Base-by-base conservation (phyloP, 2,888 invertebrate species). In the Phyto melanocephala region DNA sequence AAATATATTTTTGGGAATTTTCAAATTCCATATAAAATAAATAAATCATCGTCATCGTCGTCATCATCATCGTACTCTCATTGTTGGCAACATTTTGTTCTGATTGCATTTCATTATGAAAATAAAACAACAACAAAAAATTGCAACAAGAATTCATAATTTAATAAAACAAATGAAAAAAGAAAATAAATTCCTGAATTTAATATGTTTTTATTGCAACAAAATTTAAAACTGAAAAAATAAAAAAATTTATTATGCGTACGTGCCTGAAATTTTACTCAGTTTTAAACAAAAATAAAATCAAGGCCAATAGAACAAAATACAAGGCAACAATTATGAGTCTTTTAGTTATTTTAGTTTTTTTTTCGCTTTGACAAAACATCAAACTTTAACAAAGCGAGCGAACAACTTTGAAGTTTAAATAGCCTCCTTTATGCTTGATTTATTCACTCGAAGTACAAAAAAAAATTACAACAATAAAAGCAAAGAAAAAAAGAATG, bases 221-320 rank as follows among this genome's bases (percentile, higher is more conserved):
- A 28, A 28, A 28, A 6, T 52, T 33, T 7, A 1, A 17, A 22
- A 7, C 7, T 1, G 22, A 22, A 50, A 56, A 33, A 17, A 2
- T 4, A 33, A 15, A 35, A 20, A 50, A 45, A 82, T 82, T 71
- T 76, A 79, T 82, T 76, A 79, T 79, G 79, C 82, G 81, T 82
- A 79, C 82, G 82, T 82, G 82, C 67, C 75, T 82, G 79, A 82
- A 79, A 82, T 82, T 79, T 47, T 67, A 77, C 52, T 75, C 52
- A 40, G n/a, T 42, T 28, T 28, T 75, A 63, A 58, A 47, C 68
- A 6, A 22, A n/a, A 42, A 82, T 75, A 65, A 79, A 82, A 82
- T 79, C 82, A 82, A 79, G 79, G 82, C 75, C 79, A 71, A 81
- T 65, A 60, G 50, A 65, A 67, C 65, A 50, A 56, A 62, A 72